These are phyloP conservation scores for Hippopotamus amphibius DNA, from an alignment of 2,113 vertebrate genomes.

Conservation along the genomic window DNA sequence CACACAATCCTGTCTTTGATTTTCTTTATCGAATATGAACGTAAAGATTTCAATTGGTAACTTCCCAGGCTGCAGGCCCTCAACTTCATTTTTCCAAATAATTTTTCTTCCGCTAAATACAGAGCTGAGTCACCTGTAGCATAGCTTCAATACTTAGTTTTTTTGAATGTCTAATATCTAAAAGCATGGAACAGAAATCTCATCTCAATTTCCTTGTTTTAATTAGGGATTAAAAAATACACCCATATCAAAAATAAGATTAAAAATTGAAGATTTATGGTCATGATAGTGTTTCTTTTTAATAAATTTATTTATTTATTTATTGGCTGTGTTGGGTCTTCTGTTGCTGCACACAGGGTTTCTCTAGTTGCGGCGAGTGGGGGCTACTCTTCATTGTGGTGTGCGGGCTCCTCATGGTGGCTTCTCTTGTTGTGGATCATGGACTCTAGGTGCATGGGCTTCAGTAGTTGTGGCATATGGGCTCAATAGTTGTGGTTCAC, in stretches of 20 bases:
- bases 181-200: background rate
- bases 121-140: background rate
- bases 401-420: no score
- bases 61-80: background rate
- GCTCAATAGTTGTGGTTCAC: no score
- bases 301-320: no score
- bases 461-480: no score
- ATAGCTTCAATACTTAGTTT: background rate
- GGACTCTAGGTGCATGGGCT: no score
- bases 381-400: no score
- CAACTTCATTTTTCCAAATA: background rate
- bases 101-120: slow-evolving; percentile 38
- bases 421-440: no score
- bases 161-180: background rate
- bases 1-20: background rate
- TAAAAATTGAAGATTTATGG: background rate
- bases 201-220: slow-evolving; percentile 20
- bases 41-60: background rate
- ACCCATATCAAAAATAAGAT: background rate
- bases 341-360: no score
- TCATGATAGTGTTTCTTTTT: background rate
- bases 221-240: background rate
- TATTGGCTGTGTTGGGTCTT: no score
- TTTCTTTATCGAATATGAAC: slow-evolving; percentile 40
- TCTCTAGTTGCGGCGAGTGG: no score